phyloP scores from a whole-genome alignment of 1,140 invertebrate genomes.

The Trichoplusia ni region DNA sequence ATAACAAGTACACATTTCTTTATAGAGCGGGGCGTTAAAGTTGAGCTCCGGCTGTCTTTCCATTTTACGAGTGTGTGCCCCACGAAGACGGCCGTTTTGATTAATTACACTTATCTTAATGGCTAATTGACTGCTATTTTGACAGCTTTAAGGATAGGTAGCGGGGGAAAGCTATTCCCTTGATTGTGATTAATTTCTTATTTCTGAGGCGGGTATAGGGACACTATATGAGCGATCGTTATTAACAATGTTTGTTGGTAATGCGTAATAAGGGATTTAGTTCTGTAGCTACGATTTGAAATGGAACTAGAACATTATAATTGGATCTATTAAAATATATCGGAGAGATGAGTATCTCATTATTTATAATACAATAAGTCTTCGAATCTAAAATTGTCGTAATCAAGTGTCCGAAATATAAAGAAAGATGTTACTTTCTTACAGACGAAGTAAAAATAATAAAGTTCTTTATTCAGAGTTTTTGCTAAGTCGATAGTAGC shows the following conservation, averaged over 20 bases:
- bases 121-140: conserved; percentile 25
- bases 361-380: too few relatives aligned
- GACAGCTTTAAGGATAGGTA: conserved; percentile 39
- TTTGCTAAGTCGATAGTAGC: conserved; percentile 19
- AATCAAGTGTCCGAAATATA: background rate
- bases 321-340: too few relatives aligned
- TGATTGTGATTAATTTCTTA: conserved; percentile 20
- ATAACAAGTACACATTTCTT: conserved; percentile 66
- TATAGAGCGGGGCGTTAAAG: conserved; percentile 48
- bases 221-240: too few relatives aligned
- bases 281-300: too few relatives aligned
- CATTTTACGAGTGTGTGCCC: conserved; percentile 9
- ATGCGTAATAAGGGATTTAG: too few relatives aligned
- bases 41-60: conserved; percentile 40
- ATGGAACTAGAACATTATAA: too few relatives aligned
- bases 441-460: background rate
- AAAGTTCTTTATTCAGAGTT: conserved; percentile 1
- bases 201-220: too few relatives aligned
- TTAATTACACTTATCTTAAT: conserved; percentile 51
- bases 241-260: too few relatives aligned
- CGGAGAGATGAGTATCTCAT: too few relatives aligned
- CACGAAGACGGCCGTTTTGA: conserved; percentile 36
- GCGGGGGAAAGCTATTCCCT: conserved; percentile 29
- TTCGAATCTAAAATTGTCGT: too few relatives aligned
- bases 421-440: conserved; percentile 5